Percentiles rank a stretch among this genome's conserved stretches.
phyloP scores from a whole-genome alignment of 2,888 invertebrate species.

The Lepidonotus clava region DNA sequence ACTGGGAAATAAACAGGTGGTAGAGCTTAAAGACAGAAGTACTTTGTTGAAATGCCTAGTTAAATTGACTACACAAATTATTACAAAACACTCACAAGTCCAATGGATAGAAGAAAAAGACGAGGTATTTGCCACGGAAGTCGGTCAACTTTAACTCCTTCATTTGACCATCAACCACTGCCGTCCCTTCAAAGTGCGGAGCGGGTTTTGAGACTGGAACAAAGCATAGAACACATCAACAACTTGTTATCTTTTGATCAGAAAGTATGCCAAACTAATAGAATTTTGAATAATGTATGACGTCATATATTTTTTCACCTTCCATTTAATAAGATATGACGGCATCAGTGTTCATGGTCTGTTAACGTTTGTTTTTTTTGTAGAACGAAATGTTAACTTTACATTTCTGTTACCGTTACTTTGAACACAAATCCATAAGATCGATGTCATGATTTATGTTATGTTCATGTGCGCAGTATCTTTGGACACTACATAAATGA shows the following conservation, averaged over 20 bases:
- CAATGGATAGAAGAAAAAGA: conserved; percentile 94
- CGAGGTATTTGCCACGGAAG: conserved; percentile 93
- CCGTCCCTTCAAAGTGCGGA: conserved; percentile 91
- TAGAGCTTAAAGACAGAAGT: too few species aligned
- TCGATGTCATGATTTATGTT: too few species aligned
- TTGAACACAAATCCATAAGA: too few species aligned
- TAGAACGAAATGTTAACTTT: too few species aligned
- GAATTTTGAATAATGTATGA: not conserved
- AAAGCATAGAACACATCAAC: not conserved
- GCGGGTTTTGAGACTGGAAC: conserved; percentile 83
- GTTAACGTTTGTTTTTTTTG: too few species aligned
- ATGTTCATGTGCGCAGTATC: too few species aligned
- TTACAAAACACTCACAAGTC: conserved; percentile 91
- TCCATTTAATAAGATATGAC: not conserved
- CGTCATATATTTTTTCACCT: not conserved
- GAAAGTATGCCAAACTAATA: not conserved
- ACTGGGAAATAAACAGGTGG: too few species aligned
- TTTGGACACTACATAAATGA: too few species aligned
- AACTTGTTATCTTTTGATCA: not conserved
- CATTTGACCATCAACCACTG: conserved; percentile 92
- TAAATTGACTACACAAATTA: too few species aligned
- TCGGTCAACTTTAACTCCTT: conserved; percentile 90
- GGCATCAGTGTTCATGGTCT: too few species aligned
- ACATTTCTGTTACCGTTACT: too few species aligned
- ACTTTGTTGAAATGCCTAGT: too few species aligned